These are phyloP conservation scores for Mastigias papua DNA, from an alignment of 30 jellyfish, hydroid and myxozoan species.

Conservation along the genomic window DNA sequence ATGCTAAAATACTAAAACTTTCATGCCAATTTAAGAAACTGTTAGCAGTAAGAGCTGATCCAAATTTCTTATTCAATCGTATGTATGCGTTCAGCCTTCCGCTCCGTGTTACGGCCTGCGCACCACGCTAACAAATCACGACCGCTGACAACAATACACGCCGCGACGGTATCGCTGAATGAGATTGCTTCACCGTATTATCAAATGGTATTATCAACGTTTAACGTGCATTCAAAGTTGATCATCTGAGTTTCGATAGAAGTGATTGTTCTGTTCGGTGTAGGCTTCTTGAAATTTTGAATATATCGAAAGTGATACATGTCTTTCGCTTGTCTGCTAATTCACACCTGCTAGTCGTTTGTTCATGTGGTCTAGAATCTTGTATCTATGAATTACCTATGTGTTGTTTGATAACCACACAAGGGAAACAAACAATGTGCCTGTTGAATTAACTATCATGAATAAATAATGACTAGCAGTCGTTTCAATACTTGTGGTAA, in stretches of 20 bases:
- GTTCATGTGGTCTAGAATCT: not conserved
- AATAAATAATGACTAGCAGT: not conserved
- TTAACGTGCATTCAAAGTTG: not conserved
- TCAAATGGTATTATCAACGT: constrained; percentile 7
- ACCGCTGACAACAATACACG: not conserved
- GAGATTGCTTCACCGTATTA: not conserved
- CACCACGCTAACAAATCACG: not conserved
- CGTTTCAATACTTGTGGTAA: not conserved
- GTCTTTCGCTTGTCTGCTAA: not conserved
- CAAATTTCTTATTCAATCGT: too few species aligned
- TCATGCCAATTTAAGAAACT: too few species aligned
- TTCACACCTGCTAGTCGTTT: constrained; percentile 6
- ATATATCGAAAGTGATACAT: not conserved
- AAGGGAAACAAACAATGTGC: not conserved
- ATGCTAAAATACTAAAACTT: too few species aligned
- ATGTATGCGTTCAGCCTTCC: too few species aligned
- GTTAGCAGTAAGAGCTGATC: too few species aligned
- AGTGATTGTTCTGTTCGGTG: not conserved
- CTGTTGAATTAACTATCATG: not conserved
- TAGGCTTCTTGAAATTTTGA: not conserved
- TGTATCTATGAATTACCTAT: not conserved
- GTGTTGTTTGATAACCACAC: not conserved
- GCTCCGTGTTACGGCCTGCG: not conserved
- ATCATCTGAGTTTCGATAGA: not conserved
- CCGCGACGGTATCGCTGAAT: not conserved